A percentile compares a stretch with the other conserved stretches of the same genome.
Conservation (phyloP, 2,113 vertebrate species). For the Podocnemis expansa region DNA sequence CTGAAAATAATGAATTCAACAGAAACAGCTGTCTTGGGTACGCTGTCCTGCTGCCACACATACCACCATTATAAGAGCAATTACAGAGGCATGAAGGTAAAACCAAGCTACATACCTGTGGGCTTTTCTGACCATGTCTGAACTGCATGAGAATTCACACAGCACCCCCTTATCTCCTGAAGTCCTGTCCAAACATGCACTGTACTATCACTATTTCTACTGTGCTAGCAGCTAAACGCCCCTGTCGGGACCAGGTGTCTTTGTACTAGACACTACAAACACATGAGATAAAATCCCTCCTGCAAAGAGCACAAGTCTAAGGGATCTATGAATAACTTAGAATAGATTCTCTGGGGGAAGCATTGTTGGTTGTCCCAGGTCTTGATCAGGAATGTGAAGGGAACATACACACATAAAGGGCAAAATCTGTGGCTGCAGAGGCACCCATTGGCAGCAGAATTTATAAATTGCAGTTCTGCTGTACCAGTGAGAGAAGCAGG, state of each 20-base stretch:
- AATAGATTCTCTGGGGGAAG: not conserved
- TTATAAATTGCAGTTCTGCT: not conserved
- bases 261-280: not conserved
- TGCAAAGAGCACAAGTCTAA: not conserved
- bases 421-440: not conserved
- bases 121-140: not conserved
- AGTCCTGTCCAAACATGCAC: not conserved
- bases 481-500: not conserved
- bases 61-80: not conserved
- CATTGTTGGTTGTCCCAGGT: not conserved
- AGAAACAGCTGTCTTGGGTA: not conserved
- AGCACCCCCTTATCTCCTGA: not conserved
- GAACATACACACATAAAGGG: not conserved
- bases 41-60: not conserved
- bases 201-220: not conserved
- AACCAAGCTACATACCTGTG: fast-evolving
- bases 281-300: not conserved
- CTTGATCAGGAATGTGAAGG: not conserved
- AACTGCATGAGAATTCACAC: not conserved
- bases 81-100: not conserved
- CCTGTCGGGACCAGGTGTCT: not conserved
- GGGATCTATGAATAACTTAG: not conserved
- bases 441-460: not conserved
- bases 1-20: not conserved
- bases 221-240: not conserved